Evolutionary conservation across 2,888 invertebrate genomes (phyloP).

Genomic region (Noctua fimbriata): DNA sequence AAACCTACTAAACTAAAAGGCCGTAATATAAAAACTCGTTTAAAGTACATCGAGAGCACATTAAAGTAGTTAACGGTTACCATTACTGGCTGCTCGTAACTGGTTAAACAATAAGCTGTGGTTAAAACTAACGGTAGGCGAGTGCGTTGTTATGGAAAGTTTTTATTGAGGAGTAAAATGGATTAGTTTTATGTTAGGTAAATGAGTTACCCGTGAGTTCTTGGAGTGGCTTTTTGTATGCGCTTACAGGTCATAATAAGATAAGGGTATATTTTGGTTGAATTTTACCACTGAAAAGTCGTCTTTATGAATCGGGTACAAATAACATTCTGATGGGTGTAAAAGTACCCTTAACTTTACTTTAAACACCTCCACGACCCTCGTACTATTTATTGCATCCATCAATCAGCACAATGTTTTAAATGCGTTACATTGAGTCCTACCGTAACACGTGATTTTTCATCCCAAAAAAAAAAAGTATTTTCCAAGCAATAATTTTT

Average conservation of each 20-base stretch:
- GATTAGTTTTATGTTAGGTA: slow-evolving; percentile 17
- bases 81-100: slow-evolving; percentile 39
- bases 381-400: too few relatives aligned
- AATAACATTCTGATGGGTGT: background rate
- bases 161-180: slow-evolving; percentile 24
- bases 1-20: slow-evolving; percentile 17
- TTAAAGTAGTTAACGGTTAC: slow-evolving; percentile 50
- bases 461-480: too few relatives aligned
- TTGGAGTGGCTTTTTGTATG: background rate
- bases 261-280: background rate
- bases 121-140: slow-evolving; percentile 40
- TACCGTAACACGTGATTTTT: too few relatives aligned
- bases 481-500: too few relatives aligned
- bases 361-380: too few relatives aligned
- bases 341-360: too few relatives aligned
- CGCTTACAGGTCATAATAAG: background rate
- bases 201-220: slow-evolving; percentile 9
- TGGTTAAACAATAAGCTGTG: slow-evolving; percentile 52
- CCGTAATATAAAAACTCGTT: slow-evolving; percentile 47
- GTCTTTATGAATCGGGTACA: background rate
- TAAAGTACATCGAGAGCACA: slow-evolving; percentile 41
- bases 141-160: slow-evolving; percentile 35
- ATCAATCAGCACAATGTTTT: too few relatives aligned
- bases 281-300: background rate
- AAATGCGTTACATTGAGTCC: too few relatives aligned